phyloP scores from a whole-genome alignment of 2,888 invertebrate species.

The Laothoe populi region DNA sequence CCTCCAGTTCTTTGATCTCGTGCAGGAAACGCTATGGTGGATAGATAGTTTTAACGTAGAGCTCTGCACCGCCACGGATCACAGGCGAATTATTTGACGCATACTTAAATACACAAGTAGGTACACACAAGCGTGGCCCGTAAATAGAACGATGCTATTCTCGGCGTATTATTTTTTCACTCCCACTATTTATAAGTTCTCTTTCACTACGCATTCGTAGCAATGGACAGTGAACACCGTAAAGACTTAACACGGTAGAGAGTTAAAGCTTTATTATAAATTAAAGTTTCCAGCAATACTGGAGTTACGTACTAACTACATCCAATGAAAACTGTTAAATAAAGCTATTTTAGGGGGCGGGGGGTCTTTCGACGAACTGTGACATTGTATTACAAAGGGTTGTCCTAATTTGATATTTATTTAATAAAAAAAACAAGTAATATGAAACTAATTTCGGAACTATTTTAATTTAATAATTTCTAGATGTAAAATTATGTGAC shows the following conservation, averaged over 20 bases:
- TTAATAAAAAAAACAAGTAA: too few relatives aligned
- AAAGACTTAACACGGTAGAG: not conserved
- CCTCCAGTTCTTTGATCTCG: conserved; percentile 40
- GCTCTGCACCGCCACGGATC: conserved; percentile 8
- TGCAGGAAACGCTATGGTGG: conserved; percentile 35
- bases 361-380: too few relatives aligned
- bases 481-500: too few relatives aligned
- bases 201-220: conserved; percentile 12
- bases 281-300: too few relatives aligned
- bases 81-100: conserved; percentile 15
- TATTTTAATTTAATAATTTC: too few relatives aligned
- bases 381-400: too few relatives aligned
- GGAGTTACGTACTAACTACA: too few relatives aligned
- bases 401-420: too few relatives aligned
- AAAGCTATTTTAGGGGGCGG: too few relatives aligned
- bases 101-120: conserved; percentile 8
- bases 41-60: conserved; percentile 24
- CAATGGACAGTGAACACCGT: not conserved
- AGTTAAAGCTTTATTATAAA: not conserved
- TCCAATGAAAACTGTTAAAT: not conserved
- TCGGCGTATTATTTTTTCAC: conserved; percentile 7
- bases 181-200: conserved; percentile 14
- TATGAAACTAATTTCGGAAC: too few relatives aligned
- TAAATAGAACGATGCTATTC: conserved; percentile 18
- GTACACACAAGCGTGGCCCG: conserved; percentile 2